Conservation (phyloP, 2,113 vertebrate genomes). For the Hypanus sabinus region DNA sequence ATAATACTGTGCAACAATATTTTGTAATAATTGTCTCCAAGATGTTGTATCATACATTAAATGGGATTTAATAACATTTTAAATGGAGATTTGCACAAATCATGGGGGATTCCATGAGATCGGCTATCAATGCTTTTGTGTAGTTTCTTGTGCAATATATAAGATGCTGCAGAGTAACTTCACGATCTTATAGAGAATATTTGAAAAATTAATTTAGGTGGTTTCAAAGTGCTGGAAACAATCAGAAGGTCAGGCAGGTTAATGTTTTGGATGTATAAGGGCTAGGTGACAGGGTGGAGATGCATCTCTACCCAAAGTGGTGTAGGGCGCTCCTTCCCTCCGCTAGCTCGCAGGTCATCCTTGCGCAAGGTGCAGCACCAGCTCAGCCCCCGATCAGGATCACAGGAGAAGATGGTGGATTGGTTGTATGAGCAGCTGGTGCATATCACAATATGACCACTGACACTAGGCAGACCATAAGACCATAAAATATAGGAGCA, state of each 20-base stretch:
- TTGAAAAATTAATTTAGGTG: background rate
- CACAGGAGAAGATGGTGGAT: too few species aligned
- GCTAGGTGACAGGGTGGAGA: background rate
- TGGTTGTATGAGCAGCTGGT: too few species aligned
- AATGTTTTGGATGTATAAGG: background rate
- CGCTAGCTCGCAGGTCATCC: too few species aligned
- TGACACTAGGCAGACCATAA: too few species aligned
- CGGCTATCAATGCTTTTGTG: background rate
- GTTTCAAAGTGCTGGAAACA: background rate
- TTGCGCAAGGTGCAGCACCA: too few species aligned
- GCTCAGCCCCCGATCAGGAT: too few species aligned
- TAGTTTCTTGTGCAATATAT: background rate
- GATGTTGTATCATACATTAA: background rate
- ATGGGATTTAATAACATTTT: background rate
- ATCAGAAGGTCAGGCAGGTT: background rate
- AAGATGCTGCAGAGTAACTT: background rate
- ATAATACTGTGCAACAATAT: background rate
- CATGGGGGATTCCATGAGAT: background rate
- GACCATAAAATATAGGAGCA: too few species aligned
- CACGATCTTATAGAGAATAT: background rate
- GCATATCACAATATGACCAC: too few species aligned
- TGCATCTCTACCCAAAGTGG: too few species aligned
- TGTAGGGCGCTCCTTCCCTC: too few species aligned
- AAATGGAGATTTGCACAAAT: conserved; percentile 14
- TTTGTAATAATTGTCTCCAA: background rate